Percentiles rank a stretch among this genome's conserved stretches.
Conservation (phyloP, 2,888 invertebrate species). For the Zygaena filipendulae region DNA sequence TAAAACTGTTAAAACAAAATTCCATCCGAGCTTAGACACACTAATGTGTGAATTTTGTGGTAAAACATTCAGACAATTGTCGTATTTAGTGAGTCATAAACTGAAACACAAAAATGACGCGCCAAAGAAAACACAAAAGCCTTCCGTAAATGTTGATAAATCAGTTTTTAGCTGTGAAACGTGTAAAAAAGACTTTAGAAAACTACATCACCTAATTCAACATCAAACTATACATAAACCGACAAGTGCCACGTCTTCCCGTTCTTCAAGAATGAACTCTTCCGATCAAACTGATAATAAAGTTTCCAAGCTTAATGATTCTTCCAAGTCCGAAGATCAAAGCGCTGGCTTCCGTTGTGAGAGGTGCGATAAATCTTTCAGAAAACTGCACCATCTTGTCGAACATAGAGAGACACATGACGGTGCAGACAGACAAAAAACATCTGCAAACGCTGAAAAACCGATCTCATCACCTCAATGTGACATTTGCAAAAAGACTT, state of each 20-base stretch:
- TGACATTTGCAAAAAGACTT: conserved; percentile 54
- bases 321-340: conserved; percentile 37
- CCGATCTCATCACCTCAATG: conserved; percentile 34
- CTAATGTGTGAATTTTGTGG: conserved; percentile 56
- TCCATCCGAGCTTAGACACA: conserved; percentile 23
- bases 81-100: conserved; percentile 53
- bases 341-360: conserved; percentile 59
- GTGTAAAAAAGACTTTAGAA: conserved; percentile 57
- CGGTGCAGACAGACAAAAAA: conserved; percentile 45
- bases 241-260: conserved; percentile 22
- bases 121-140: conserved; percentile 27
- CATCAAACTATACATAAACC: conserved; percentile 53
- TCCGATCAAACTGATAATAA: conserved; percentile 39
- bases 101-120: conserved; percentile 44
- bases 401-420: conserved; percentile 62
- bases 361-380: conserved; percentile 60
- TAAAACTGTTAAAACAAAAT: conserved; percentile 21
- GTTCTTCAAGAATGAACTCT: conserved; percentile 38
- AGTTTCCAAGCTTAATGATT: conserved; percentile 22
- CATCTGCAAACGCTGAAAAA: conserved; percentile 22
- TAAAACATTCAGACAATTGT: conserved; percentile 55
- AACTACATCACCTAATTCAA: conserved; percentile 57
- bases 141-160: conserved; percentile 20
- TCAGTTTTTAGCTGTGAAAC: conserved; percentile 50
- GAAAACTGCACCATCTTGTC: conserved; percentile 59